phyloP scores from a whole-genome alignment of 2,888 invertebrate genomes.

The Nomada flava region DNA sequence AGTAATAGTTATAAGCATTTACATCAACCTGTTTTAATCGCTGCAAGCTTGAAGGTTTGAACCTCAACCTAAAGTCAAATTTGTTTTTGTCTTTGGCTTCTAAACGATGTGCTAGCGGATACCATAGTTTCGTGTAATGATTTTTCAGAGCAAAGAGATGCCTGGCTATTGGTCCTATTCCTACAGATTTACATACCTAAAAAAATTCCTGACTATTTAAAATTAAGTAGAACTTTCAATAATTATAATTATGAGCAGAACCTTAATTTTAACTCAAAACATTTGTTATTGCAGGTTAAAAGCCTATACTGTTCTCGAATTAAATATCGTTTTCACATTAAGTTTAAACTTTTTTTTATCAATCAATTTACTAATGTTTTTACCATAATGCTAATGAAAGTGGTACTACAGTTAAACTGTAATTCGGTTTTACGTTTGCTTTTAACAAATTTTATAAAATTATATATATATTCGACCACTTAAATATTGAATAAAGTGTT shows the following conservation, averaged over 20 bases:
- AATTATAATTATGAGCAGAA: not conserved
- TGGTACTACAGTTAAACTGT: not conserved
- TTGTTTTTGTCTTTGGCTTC: constrained; percentile 85
- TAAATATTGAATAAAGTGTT: not conserved
- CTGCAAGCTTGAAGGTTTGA: constrained; percentile 89
- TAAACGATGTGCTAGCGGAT: constrained; percentile 88
- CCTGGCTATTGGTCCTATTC: constrained; percentile 91
- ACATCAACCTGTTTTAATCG: constrained; percentile 89
- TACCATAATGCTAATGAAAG: not conserved
- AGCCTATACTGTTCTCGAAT: not conserved
- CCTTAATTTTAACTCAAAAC: not conserved
- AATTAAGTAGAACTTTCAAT: not conserved
- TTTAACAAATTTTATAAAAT: not conserved
- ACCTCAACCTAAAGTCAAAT: constrained; percentile 92
- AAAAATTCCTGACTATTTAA: constrained; percentile 36
- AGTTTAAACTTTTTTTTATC: not conserved
- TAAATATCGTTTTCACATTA: not conserved
- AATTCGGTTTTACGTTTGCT: constrained; percentile 4
- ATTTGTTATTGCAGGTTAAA: not conserved
- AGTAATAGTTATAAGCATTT: constrained; percentile 93
- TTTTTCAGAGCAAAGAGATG: constrained; percentile 92
- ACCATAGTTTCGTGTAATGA: constrained; percentile 88
- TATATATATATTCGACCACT: not conserved
- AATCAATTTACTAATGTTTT: no score
- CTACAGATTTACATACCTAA: constrained; percentile 88